phyloP scores from a whole-genome alignment of 2,797 vertebrate species.

The Lerista edwardsae region DNA sequence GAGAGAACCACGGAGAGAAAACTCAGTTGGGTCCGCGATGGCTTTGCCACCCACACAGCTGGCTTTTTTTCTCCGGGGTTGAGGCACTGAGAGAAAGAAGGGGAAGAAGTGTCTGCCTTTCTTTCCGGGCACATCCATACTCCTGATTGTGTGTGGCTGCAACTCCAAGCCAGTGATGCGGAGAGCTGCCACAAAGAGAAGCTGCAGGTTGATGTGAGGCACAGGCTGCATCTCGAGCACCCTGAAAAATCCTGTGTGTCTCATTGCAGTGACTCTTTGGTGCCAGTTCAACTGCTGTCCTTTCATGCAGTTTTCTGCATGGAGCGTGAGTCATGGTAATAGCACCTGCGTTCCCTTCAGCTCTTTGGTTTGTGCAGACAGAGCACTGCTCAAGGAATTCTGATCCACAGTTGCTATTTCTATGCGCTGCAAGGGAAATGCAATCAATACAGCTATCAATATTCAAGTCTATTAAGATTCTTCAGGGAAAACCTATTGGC shows the following conservation, averaged over 20 bases:
- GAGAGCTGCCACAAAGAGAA: background rate
- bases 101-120: background rate
- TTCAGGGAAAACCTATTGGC: background rate
- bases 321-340: background rate
- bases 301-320: background rate
- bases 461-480: constrained; percentile 4
- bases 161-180: background rate
- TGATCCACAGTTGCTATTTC: background rate
- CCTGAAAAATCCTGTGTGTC: background rate
- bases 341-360: background rate
- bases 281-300: background rate
- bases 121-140: background rate
- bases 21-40: no score
- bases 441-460: background rate
- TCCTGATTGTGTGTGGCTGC: background rate
- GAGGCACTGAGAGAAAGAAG: no score
- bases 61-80: no score
- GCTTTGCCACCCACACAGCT: no score
- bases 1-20: no score
- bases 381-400: background rate
- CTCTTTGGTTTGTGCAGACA: background rate
- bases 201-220: background rate
- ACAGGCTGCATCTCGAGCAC: background rate
- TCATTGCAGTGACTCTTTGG: background rate
- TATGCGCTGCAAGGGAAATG: background rate